Percentiles rank a stretch among this genome's conserved stretches.
Evolutionary conservation across 2,888 invertebrate genomes (phyloP).

Genomic region (Microplitis deprimator): DNA sequence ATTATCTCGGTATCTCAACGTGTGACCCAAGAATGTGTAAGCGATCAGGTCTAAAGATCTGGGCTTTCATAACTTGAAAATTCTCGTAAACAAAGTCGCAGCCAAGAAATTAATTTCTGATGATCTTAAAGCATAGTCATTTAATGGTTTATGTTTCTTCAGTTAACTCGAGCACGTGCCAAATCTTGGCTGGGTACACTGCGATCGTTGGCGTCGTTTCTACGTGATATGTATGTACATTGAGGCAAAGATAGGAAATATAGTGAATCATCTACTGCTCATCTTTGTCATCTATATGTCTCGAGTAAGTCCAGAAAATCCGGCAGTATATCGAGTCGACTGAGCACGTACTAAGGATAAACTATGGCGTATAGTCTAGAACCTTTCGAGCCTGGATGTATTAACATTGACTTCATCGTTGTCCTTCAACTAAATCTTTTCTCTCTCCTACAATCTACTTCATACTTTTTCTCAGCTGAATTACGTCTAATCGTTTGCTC

Average conservation of each 20-base stretch:
- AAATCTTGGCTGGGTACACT: conserved; percentile 47
- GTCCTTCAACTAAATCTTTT: conserved; percentile 24
- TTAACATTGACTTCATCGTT: conserved; percentile 36
- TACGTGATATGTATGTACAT: conserved; percentile 41
- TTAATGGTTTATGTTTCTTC: conserved; percentile 47
- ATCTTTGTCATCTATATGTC: conserved; percentile 31
- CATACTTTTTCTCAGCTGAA: conserved; percentile 6
- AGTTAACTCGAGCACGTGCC: conserved; percentile 45
- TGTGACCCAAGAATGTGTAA: background rate
- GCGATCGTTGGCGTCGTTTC: conserved; percentile 24
- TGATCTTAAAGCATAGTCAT: background rate
- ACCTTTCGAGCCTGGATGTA: conserved; percentile 41
- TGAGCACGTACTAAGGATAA: conserved; percentile 65
- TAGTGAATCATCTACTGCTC: conserved; percentile 26
- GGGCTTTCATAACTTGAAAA: background rate
- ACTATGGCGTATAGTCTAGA: conserved; percentile 54
- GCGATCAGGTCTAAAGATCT: background rate
- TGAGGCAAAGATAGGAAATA: conserved; percentile 15
- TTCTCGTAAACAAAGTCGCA: background rate
- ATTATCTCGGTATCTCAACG: background rate
- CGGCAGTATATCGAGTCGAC: conserved; percentile 55
- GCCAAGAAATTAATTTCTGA: background rate
- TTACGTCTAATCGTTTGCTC: conserved; percentile 28
- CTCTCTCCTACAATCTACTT: conserved; percentile 1
- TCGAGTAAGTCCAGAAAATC: conserved; percentile 44